These are phyloP conservation scores for Anarhynchus alexandrinus DNA, from an alignment of 2,113 vertebrate species.

Conservation along the genomic window DNA sequence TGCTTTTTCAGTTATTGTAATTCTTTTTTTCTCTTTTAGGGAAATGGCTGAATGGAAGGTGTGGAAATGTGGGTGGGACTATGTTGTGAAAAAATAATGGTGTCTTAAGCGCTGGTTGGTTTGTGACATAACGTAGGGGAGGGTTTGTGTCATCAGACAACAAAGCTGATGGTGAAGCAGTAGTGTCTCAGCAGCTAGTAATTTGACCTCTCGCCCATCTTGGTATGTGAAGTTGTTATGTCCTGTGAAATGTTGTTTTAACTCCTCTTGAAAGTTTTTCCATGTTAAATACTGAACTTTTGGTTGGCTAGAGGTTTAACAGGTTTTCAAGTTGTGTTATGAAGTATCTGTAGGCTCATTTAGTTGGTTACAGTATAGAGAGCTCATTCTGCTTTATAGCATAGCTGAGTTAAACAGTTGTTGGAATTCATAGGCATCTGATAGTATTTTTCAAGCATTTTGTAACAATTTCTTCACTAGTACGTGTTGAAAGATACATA, in stretches of 20 bases:
- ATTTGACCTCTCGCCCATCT: background rate
- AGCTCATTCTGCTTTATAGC: background rate
- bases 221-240: background rate
- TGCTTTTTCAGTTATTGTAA: background rate
- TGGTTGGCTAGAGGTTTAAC: background rate
- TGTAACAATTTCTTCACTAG: background rate
- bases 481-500: background rate
- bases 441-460: background rate
- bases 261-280: background rate
- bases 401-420: background rate
- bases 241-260: background rate
- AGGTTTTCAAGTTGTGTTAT: background rate
- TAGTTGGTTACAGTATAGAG: background rate
- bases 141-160: background rate
- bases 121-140: background rate
- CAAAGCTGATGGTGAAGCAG: background rate
- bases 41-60: background rate
- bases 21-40: background rate
- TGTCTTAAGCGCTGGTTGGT: accelerated
- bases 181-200: background rate
- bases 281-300: background rate
- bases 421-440: background rate
- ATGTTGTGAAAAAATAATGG: background rate
- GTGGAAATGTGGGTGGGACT: background rate
- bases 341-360: background rate